A percentile compares a stretch with the other conserved stretches of the same genome.
Evolutionary conservation across 2,888 invertebrate species (phyloP).

Genomic region (Seladonia tumulorum): DNA sequence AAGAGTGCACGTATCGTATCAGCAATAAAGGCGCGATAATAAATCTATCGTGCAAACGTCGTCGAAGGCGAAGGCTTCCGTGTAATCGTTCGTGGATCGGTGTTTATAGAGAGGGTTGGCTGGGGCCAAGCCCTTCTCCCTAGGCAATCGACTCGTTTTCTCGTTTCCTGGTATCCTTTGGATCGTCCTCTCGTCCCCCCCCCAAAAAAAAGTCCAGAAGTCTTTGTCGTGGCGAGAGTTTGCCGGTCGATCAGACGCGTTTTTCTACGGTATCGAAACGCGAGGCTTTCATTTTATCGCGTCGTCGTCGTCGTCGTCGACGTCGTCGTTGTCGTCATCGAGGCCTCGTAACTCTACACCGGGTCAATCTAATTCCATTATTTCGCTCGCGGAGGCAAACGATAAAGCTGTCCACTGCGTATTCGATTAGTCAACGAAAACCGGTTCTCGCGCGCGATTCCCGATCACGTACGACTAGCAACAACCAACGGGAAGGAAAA

Average conservation of each 20-base stretch:
- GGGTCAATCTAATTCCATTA: constrained; percentile 57
- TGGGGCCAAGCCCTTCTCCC: constrained; percentile 22
- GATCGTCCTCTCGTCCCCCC: neutral
- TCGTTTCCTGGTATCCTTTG: neutral
- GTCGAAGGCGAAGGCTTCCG: constrained; percentile 38
- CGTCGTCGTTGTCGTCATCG: neutral
- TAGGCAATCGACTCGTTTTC: neutral
- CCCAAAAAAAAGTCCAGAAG: neutral
- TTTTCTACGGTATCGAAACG: neutral
- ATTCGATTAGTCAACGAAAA: constrained; percentile 24
- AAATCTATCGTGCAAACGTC: constrained; percentile 3
- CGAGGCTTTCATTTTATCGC: constrained; percentile 31
- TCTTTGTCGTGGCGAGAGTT: neutral
- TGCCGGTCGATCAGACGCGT: neutral
- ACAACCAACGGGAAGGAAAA: neutral
- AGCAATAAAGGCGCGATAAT: neutral
- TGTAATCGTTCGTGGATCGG: constrained; percentile 17
- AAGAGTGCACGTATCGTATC: neutral
- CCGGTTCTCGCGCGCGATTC: neutral
- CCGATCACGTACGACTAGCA: neutral
- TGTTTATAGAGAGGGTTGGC: constrained; percentile 41
- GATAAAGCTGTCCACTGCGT: constrained; percentile 29
- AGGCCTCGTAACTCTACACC: constrained; percentile 46
- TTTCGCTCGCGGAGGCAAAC: constrained; percentile 35
- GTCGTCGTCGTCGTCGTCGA: neutral